Conservation (phyloP, 2,113 vertebrate species). For the Cheilinus undulatus region DNA sequence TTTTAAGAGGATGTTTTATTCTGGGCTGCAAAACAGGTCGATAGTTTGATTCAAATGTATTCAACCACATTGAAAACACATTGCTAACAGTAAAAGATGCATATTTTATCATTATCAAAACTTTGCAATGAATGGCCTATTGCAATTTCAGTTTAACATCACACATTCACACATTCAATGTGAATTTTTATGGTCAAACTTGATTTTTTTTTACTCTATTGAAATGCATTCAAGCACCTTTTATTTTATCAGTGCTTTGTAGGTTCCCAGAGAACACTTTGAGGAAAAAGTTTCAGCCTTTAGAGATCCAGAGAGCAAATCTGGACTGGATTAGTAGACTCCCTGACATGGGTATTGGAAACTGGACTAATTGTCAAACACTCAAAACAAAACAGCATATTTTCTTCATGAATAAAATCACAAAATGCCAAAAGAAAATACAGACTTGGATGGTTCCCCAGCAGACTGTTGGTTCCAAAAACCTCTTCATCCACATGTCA, state of each 20-base stretch:
- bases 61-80: background rate
- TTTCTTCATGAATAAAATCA: background rate
- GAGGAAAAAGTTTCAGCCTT: background rate
- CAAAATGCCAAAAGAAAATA: background rate
- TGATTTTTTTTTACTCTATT: no score
- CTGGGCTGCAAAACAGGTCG: slow-evolving; percentile 24
- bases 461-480: background rate
- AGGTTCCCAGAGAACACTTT: slow-evolving; percentile 18
- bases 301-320: slow-evolving; percentile 5
- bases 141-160: no score
- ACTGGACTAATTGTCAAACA: background rate
- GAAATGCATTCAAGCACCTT: no score
- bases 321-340: slow-evolving; percentile 16
- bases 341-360: background rate
- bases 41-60: slow-evolving; percentile 1
- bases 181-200: no score
- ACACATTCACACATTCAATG: no score
- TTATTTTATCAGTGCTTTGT: no score
- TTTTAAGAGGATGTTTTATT: background rate
- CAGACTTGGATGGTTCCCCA: background rate
- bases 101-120: background rate
- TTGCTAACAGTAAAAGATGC: background rate
- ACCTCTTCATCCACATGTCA: slow-evolving; percentile 11
- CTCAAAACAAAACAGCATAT: background rate
- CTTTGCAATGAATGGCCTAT: no score